These are phyloP conservation scores for Diarsia brunnea DNA, from an alignment of 2,888 invertebrate species.

Conservation along the genomic window DNA sequence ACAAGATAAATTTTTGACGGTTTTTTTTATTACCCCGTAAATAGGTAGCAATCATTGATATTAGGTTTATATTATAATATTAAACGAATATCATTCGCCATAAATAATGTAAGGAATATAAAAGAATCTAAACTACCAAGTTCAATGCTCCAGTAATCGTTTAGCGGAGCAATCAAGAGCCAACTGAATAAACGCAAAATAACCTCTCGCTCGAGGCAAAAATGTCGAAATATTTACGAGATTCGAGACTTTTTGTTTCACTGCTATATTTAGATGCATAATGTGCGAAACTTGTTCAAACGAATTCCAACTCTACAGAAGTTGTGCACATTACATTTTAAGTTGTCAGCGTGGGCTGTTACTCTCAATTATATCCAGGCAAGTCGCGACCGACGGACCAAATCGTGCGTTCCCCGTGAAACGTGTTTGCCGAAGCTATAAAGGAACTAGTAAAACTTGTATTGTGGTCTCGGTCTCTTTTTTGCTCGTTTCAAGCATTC, in stretches of 20 bases:
- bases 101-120: constrained; percentile 64
- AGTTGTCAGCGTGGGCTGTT: constrained; percentile 70
- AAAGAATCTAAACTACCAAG: constrained; percentile 75
- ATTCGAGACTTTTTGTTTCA: constrained; percentile 82
- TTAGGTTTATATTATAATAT: constrained; percentile 31
- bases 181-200: constrained; percentile 85
- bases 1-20: constrained; percentile 11
- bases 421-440: constrained; percentile 84
- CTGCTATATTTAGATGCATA: constrained; percentile 78
- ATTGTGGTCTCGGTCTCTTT: constrained; percentile 77
- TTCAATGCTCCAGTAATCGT: constrained; percentile 85
- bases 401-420: constrained; percentile 83
- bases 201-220: constrained; percentile 82
- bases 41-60: constrained; percentile 42
- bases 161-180: constrained; percentile 81
- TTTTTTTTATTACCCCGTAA: constrained; percentile 35
- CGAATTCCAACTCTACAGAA: constrained; percentile 77
- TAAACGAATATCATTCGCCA: constrained; percentile 53
- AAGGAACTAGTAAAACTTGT: constrained; percentile 85
- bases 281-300: constrained; percentile 72
- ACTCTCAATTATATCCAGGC: constrained; percentile 74
- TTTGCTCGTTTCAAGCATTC: constrained; percentile 71
- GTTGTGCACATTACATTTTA: constrained; percentile 76
- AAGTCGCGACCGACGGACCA: constrained; percentile 74
- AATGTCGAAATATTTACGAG: constrained; percentile 87